Percentiles rank a stretch among this genome's conserved stretches.
These are phyloP conservation scores for Melanerpes formicivorus DNA, from an alignment of 2,113 vertebrate genomes.

Conservation along the genomic window DNA sequence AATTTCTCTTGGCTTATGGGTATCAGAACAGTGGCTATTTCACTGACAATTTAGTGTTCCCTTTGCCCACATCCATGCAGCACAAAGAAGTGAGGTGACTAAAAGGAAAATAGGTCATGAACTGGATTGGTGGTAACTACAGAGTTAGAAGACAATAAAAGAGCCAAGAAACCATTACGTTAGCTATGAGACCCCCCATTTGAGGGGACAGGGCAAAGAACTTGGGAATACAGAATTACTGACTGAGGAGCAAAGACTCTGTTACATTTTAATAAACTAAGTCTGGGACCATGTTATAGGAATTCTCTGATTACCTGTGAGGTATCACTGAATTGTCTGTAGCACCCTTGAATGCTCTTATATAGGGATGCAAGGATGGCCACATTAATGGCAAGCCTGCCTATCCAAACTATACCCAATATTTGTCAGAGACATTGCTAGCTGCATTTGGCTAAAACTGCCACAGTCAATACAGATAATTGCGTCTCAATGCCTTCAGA, in stretches of 20 bases:
- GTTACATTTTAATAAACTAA: neutral
- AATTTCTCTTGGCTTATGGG: neutral
- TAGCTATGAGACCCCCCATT: neutral
- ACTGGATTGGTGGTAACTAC: neutral
- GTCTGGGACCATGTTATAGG: neutral
- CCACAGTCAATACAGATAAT: neutral
- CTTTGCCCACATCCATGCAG: neutral
- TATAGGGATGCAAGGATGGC: neutral
- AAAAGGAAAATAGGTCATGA: neutral
- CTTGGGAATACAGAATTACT: neutral
- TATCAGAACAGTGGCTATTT: neutral
- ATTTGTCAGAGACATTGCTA: neutral
- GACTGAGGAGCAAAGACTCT: neutral
- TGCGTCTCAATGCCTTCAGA: neutral
- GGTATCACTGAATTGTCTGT: neutral
- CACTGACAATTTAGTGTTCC: neutral
- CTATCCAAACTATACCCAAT: neutral
- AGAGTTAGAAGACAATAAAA: neutral
- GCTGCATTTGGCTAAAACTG: neutral
- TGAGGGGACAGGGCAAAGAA: neutral
- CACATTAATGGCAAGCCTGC: neutral
- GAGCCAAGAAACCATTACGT: neutral
- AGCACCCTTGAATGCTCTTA: neutral
- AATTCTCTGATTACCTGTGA: neutral
- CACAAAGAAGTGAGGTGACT: neutral